A percentile compares a stretch with the other conserved stretches of the same genome.
Conservation (phyloP, 2,888 invertebrate species). For the Mesochorus sp. region DNA sequence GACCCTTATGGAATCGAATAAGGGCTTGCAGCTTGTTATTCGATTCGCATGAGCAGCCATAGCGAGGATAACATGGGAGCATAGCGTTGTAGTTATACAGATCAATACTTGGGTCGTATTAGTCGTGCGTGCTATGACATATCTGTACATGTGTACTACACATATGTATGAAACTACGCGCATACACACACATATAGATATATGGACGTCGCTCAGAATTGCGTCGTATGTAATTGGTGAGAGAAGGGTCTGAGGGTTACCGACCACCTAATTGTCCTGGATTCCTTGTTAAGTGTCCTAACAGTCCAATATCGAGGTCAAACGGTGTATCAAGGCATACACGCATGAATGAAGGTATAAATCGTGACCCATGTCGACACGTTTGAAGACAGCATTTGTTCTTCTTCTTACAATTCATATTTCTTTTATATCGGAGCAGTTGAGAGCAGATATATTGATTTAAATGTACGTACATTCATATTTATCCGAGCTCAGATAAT, state of each 20-base stretch:
- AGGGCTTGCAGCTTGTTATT: too few species aligned
- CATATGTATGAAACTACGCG: too few species aligned
- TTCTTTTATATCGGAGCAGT: too few species aligned
- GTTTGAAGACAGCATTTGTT: too few species aligned
- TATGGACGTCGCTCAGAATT: slow-evolving; percentile 61
- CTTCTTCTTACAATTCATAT: too few species aligned
- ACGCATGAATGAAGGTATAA: not conserved
- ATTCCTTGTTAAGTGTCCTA: slow-evolving; percentile 74
- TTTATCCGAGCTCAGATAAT: slow-evolving; percentile 18
- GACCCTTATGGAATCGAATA: too few species aligned
- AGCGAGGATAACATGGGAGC: too few species aligned
- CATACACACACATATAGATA: slow-evolving; percentile 1
- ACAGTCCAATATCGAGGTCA: slow-evolving; percentile 70
- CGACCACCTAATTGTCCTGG: slow-evolving; percentile 73
- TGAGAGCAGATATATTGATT: too few species aligned
- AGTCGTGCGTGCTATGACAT: not conserved
- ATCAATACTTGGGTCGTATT: slow-evolving; percentile 42
- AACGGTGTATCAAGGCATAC: not conserved
- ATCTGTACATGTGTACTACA: not conserved
- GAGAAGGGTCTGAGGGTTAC: slow-evolving; percentile 66
- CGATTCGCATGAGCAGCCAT: too few species aligned
- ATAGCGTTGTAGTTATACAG: too few species aligned
- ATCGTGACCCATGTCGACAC: too few species aligned
- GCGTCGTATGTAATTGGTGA: slow-evolving; percentile 71
- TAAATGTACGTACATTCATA: slow-evolving; percentile 18